Evolutionary conservation across 2,113 vertebrate genomes (phyloP), one percentile per base, ranked within the genome.

Genomic region (Takifugu flavidus): DNA sequence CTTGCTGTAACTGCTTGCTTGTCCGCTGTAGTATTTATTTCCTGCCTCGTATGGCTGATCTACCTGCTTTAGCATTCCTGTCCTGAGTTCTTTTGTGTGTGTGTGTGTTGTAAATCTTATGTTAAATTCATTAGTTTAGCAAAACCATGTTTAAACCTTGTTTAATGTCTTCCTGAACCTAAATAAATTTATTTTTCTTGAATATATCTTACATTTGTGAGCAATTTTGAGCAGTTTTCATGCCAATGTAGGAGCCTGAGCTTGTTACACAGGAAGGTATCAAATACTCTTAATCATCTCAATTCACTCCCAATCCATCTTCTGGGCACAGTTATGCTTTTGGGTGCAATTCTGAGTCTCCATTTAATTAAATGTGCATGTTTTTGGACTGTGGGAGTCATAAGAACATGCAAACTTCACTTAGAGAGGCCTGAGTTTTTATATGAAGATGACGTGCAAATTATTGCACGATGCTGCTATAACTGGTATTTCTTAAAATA

Each of bases 131-230:
- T 56, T 70, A 70, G 78, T 82, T 73, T 67, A 72, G 80, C 54
- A 53, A 56, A 82, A 76, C 62, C 68, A 57, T 83, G 54, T 67
- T 56, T 79, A 83, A 86, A 83, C 83, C 80, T 83, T 86, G 79
- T 75, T 73, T 62, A 68, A 78, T 39, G 82, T 87, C 86, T 86
- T 87, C 79, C 86, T 73, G 58, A 70, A 77, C 81, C 59, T 7
- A 78, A 83, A 82, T 77, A 76, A 13, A 67, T 75, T 60, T 86
- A 82, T 82, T 84, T 86, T 88, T 81, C 45, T 67, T 76, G 76
- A 55, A 49, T 12, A 50, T 27, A 56, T n/a, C 31, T 20, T 20
- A 29, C 10, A 13, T 34, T 51, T 67, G n/a, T 56, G 47, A 49
- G 7, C 44, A 43, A 6, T 49, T 20, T 20, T 20, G 20, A 20